Evolutionary conservation across 2,113 vertebrate genomes (phyloP), one percentile per base, ranked within the genome.

Genomic region (Petrocephalus microphthalmus): DNA sequence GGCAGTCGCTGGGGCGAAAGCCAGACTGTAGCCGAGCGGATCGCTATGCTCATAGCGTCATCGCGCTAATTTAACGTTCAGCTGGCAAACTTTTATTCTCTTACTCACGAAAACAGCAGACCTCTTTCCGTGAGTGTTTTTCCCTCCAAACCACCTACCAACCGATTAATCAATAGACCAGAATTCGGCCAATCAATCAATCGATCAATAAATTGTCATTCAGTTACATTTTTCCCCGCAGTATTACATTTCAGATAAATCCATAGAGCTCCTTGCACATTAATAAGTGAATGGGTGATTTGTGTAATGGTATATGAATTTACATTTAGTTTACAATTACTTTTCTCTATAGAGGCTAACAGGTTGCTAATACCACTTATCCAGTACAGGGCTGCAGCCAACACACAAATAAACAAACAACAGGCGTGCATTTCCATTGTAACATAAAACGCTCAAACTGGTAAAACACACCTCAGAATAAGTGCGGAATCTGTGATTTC

Each of bases 81-180:
- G 49, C 51, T 25, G 49, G 20, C 42, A 17, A 17, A 53, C 83
- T 10, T 54, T 56, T 85, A 37, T 56, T 54, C 33, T 29, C 3
- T 53, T 19, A n/a, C 7, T 8, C 49, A 7, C 2, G 22, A 19
- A 49, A 52, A 83, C 22, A 45, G 42, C 81, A 78, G 71, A 78
- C 71, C 37, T 74, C 71, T 42, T 74, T 8, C 33, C 15, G n/a
- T 78, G 6, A 78, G 29, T 78, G 71, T 19, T 78, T 78, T 78
- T n/a, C n/a, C 5, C 7, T 17, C 33, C 33, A 42, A 29, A 7
- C 29, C 19, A 78, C 29, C 53, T 10, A 54, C 53, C 33, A 42
- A 7, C 71, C 71, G 0, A 78, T 78, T 78, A 78, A 78, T 83
- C 20, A 89, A 90, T 90, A 88, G 88, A 89, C 83, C 88, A 88